A percentile compares a stretch with the other conserved stretches of the same genome.
Conservation (phyloP, 2,888 invertebrate species). For the Plebejus anna region DNA sequence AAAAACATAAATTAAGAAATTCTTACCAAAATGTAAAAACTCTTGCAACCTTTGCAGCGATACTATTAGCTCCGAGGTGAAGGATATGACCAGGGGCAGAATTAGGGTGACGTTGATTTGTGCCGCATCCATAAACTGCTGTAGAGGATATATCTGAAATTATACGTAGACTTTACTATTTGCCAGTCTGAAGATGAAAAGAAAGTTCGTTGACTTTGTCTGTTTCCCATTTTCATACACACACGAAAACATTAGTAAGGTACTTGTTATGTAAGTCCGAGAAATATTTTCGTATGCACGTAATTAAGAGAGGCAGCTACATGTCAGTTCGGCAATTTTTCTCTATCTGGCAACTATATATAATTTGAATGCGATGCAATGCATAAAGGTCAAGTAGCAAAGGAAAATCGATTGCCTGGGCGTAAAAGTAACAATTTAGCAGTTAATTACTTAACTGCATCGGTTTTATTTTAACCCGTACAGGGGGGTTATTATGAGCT, state of each 20-base stretch:
- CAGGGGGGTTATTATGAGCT: too few relatives aligned
- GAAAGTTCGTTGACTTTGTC: too few relatives aligned
- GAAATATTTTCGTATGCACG: background rate
- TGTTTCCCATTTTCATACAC: too few relatives aligned
- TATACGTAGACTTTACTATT: slow-evolving; percentile 24
- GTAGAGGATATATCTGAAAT: slow-evolving; percentile 69
- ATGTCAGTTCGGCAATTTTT: background rate
- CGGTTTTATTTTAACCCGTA: background rate
- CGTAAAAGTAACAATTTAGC: background rate
- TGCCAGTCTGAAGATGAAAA: too few relatives aligned
- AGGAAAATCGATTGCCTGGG: background rate
- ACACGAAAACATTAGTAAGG: background rate
- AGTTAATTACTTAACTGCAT: background rate
- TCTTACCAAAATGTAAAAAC: slow-evolving; percentile 60
- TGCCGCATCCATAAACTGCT: slow-evolving; percentile 67
- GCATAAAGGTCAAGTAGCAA: background rate
- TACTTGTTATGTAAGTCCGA: background rate
- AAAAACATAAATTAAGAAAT: background rate
- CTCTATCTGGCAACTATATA: background rate
- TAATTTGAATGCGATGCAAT: too few relatives aligned
- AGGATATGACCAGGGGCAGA: slow-evolving; percentile 74
- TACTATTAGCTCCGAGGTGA: slow-evolving; percentile 78
- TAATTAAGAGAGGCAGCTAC: background rate
- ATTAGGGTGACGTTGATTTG: slow-evolving; percentile 69
- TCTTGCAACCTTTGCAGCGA: slow-evolving; percentile 63